Percentiles rank a stretch among this genome's conserved stretches.
These are phyloP conservation scores for Ceratosolen solmsi DNA, from an alignment of 1,140 invertebrate genomes.

Conservation along the genomic window DNA sequence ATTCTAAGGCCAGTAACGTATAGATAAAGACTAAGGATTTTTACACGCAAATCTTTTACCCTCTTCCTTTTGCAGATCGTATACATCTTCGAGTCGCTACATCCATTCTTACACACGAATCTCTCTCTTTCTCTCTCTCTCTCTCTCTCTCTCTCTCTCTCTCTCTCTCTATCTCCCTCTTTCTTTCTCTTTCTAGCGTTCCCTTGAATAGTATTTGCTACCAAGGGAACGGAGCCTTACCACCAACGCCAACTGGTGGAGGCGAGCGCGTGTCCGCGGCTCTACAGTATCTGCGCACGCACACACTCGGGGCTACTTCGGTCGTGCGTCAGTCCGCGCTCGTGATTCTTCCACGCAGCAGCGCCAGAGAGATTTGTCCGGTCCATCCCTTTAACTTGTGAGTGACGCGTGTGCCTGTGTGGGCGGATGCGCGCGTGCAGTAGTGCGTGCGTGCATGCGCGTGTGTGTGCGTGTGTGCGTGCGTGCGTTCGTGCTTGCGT, in stretches of 20 bases:
- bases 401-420: too few relatives aligned
- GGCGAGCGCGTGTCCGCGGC: neutral
- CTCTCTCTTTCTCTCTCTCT: neutral
- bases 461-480: neutral
- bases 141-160: neutral
- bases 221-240: conserved; percentile 5
- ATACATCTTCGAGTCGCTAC: neutral
- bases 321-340: conserved; percentile 28
- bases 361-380: too few relatives aligned
- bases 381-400: neutral
- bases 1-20: too few relatives aligned
- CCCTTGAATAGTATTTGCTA: neutral
- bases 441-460: too few relatives aligned
- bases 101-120: neutral
- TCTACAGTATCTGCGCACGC: neutral
- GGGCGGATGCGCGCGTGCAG: too few relatives aligned
- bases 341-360: conserved; percentile 23
- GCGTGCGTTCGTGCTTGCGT: neutral
- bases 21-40: neutral
- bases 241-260: conserved; percentile 24
- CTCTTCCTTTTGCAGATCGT: neutral
- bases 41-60: neutral
- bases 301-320: neutral
- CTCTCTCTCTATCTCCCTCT: neutral
- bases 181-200: neutral